These are phyloP conservation scores for Andrena bucephala DNA, from an alignment of 2,888 invertebrate species.

Conservation along the genomic window DNA sequence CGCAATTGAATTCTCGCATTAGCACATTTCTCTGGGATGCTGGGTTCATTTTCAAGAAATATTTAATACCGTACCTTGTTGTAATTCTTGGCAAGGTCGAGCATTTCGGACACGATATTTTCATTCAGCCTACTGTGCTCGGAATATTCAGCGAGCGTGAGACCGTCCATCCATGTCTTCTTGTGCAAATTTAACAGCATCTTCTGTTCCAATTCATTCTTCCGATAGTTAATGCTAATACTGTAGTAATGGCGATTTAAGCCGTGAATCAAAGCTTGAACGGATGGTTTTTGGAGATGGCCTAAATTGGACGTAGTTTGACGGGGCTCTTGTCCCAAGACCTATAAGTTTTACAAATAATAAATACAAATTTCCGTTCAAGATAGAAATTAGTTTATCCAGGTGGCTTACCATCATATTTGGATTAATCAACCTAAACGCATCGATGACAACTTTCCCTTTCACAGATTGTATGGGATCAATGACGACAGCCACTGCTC, in stretches of 20 bases:
- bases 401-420: conserved; percentile 95
- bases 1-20: neutral
- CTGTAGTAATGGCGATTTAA: conserved; percentile 99
- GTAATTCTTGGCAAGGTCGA: conserved; percentile 98
- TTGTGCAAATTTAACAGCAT: conserved; percentile 99
- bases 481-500: conserved; percentile 99
- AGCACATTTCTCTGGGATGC: neutral
- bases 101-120: conserved; percentile 97
- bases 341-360: conserved; percentile 70
- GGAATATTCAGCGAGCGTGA: conserved; percentile 95
- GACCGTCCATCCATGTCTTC: conserved; percentile 99
- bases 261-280: conserved; percentile 99
- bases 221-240: conserved; percentile 99
- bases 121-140: conserved; percentile 98
- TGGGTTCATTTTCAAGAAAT: neutral
- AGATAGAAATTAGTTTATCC: neutral
- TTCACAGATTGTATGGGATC: conserved; percentile 99
- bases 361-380: neutral
- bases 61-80: conserved; percentile 89
- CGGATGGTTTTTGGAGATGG: conserved; percentile 99
- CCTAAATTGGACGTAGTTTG: conserved; percentile 99
- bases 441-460: conserved; percentile 99
- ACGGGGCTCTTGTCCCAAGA: conserved; percentile 97
- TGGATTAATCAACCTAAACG: conserved; percentile 99
- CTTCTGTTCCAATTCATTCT: conserved; percentile 99